Evolutionary conservation across 2,888 invertebrate species (phyloP), one percentile per base, ranked within the genome.

Genomic region (Hermaeophaga mercurialis): DNA sequence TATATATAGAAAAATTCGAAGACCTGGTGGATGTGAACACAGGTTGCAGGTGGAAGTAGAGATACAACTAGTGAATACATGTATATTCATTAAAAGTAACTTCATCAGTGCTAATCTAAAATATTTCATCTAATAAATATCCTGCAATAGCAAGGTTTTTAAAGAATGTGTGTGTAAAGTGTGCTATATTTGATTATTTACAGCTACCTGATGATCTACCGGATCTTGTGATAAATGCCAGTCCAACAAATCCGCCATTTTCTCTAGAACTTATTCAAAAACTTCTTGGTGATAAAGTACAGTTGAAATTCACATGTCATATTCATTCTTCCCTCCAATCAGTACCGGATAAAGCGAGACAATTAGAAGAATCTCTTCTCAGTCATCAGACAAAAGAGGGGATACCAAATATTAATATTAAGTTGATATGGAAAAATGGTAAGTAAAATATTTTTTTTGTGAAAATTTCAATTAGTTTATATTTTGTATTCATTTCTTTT

Each of bases 391-490:
- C 66, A 18, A 62, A 66, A 12, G 59, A 71, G 26, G 58, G 58
- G 26, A 71, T 64, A 70, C 80, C 79, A 33, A 73, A 75, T 68
- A 69, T 87, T 17, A 82, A 84, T 54, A 63, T 91, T 19, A 83
- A 84, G 65, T 77, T 91, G 70, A 88, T 92, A 71, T 91, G 90
- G 85, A 91, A 89, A 80, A 80, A 84, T 78, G 85, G 90, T 90
- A 81, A 81, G 79, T 73, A 46, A 9, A n/a, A 1, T 12, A n/a
- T 11, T 3, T 12, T 33, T 33, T 5, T 8, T 12, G 33, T 33
- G 4, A 5, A 33, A n/a, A 6, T 6, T 33, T 18, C n/a, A 45
- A 44, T 11, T 39, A 46, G n/a, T 33, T 46, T 17, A 14, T 48
- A 34, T 19, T 33, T 48, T 43, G n/a, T n/a, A n/a, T n/a, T n/a